These are phyloP conservation scores for Cynopterus sphinx DNA, from an alignment of 2,797 vertebrate genomes.

Conservation along the genomic window DNA sequence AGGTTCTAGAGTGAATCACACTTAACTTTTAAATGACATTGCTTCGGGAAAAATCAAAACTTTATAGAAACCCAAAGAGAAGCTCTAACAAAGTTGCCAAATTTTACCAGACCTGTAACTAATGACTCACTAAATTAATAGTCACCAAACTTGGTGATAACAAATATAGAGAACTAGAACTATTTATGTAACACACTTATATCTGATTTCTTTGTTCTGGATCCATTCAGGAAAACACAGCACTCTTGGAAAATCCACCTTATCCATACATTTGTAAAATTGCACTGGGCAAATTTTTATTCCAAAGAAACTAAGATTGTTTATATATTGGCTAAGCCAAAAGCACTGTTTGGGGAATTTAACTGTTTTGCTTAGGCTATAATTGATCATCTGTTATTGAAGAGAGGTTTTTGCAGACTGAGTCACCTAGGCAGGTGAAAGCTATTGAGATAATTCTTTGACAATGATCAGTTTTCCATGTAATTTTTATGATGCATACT, in stretches of 20 bases:
- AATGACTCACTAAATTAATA: neutral
- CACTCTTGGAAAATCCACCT: neutral
- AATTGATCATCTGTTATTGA: constrained; percentile 41
- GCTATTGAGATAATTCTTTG: neutral
- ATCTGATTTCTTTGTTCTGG: neutral
- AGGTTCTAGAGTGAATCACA: neutral
- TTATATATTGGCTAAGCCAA: constrained; percentile 19
- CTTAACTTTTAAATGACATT: neutral
- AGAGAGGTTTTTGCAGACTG: neutral
- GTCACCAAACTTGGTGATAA: neutral
- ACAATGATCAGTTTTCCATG: neutral
- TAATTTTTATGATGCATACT: neutral
- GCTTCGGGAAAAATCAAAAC: neutral
- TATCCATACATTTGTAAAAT: neutral
- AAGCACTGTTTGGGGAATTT: neutral
- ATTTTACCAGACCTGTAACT: neutral
- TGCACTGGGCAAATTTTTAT: neutral
- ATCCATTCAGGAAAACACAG: neutral
- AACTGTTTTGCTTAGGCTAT: neutral
- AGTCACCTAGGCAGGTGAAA: neutral
- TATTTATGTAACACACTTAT: neutral
- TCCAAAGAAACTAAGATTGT: neutral
- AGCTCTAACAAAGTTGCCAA: neutral
- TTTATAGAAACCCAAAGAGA: neutral
- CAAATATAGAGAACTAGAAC: neutral